Conservation (phyloP, 2,888 invertebrate species). For the Tyria jacobaeae region DNA sequence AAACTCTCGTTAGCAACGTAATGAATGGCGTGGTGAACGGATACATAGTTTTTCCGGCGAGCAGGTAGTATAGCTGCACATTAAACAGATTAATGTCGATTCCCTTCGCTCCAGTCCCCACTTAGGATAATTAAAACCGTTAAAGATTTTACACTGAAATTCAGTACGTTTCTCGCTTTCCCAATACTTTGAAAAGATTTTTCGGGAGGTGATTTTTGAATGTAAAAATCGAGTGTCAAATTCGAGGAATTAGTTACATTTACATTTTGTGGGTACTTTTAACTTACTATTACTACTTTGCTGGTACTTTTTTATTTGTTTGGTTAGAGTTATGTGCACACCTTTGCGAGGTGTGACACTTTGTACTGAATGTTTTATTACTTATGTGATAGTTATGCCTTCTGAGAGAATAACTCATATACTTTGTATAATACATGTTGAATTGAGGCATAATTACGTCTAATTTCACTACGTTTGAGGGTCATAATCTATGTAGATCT, state of each 20-base stretch:
- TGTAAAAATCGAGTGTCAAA: constrained; percentile 29
- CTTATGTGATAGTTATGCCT: no score
- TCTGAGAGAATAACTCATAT: no score
- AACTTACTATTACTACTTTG: no score
- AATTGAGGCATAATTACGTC: no score
- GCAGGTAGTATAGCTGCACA: constrained; percentile 48
- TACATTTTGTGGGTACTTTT: no score
- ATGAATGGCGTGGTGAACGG: constrained; percentile 65
- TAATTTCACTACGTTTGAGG: no score
- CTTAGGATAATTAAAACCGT: constrained; percentile 83
- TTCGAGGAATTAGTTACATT: constrained; percentile 27
- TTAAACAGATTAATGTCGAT: constrained; percentile 78
- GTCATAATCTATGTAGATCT: no score
- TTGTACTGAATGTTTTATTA: constrained; percentile 1
- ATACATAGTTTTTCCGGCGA: constrained; percentile 48
- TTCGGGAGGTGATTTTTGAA: constrained; percentile 39
- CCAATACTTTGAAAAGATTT: constrained; percentile 57
- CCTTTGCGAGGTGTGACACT: constrained; percentile 7
- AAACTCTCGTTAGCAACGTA: constrained; percentile 54
- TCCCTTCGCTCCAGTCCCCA: constrained; percentile 58
- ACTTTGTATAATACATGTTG: no score
- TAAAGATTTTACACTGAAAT: constrained; percentile 72
- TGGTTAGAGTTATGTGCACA: constrained; percentile 2
- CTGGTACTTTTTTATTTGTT: constrained; percentile 28
- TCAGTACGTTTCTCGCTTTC: constrained; percentile 60